Base-by-base conservation (phyloP, 2,113 vertebrate genomes). In the Heterotis niloticus region DNA sequence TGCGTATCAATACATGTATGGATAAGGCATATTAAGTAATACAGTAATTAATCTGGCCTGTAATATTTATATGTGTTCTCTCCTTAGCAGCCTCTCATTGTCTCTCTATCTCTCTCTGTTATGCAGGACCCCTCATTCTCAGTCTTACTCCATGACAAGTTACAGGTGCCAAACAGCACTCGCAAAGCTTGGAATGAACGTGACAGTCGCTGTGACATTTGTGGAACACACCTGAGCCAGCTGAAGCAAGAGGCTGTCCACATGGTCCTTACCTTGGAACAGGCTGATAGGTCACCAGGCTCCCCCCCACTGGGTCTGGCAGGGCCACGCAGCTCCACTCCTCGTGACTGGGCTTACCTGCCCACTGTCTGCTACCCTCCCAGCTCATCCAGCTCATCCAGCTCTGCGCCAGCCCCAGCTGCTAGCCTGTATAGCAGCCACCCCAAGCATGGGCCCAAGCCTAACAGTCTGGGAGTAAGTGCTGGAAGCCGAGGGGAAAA, bases 191-290 rank as follows among this genome's bases (percentile, higher is more conserved):
- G 98, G 98, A 98, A 96, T 0, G 98, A 98, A 81, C 94, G 92
- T 16, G 97, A 99, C 89, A 95, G 95, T 81, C 94, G 97, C 80
- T 99, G 98, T 75, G 96, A 98, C 0, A 92, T 98, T 60, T 99
- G 98, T 44, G 91, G 95, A 81, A 98, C 98, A 0, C 96, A 98
- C 88, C 91, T 98, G 85, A 98, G 95, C 85, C 96, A 97, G 86
- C 82, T 99, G 81, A 98, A 98, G 89, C 97, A 99, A 90, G 97
- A 99, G 88, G 98, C 98, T 1, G 93, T 99, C 81, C 97, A 94
- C 85, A 95, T 98, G 95, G 96, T 98, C 83, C 91, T 98, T 79
- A 93, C 94, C 23, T 91, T 95, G 0, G 96, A 98, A 84, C 96
- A 93, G 64, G 94, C 91, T 0, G 95, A 97, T 77, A 75, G 90